Percentiles rank a stretch among this genome's conserved stretches.
Conservation (phyloP, 1,140 invertebrate genomes). For the Magallana ariakensis region DNA sequence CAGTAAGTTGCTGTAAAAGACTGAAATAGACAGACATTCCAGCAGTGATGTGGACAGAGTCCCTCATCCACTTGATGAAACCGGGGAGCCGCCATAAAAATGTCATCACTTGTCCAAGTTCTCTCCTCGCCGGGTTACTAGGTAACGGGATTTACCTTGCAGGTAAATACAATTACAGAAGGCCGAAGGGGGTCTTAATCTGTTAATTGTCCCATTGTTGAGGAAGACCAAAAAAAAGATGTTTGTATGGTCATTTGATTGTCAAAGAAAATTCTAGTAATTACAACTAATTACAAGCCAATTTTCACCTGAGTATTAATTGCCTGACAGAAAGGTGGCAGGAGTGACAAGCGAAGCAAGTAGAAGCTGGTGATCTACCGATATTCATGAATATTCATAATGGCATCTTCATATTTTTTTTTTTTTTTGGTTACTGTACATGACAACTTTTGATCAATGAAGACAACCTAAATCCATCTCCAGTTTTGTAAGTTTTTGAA, state of each 20-base stretch:
- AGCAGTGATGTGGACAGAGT: slow-evolving; percentile 5
- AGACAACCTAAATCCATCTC: slow-evolving; percentile 24
- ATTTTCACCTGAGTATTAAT: slow-evolving; percentile 38
- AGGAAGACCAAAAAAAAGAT: background rate
- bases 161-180: slow-evolving; percentile 31
- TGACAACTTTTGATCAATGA: slow-evolving; percentile 36
- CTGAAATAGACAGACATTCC: background rate
- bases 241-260: slow-evolving; percentile 31
- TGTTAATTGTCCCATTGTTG: slow-evolving; percentile 32
- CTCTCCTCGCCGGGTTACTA: background rate
- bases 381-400: slow-evolving; percentile 23
- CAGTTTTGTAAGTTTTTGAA: background rate
- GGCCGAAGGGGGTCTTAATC: slow-evolving; percentile 1
- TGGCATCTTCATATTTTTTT: slow-evolving; percentile 14
- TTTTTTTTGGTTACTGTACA: slow-evolving; percentile 21
- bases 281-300: slow-evolving; percentile 25
- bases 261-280: background rate
- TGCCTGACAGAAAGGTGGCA: slow-evolving; percentile 19
- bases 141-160: slow-evolving; percentile 32
- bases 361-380: slow-evolving; percentile 9
- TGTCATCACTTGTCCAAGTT: slow-evolving; percentile 8
- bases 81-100: slow-evolving; percentile 23
- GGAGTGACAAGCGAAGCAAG: background rate
- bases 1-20: too few species aligned
- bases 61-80: slow-evolving; percentile 34